phyloP scores from a whole-genome alignment of 2,888 invertebrate species.

The Ceramica pisi region DNA sequence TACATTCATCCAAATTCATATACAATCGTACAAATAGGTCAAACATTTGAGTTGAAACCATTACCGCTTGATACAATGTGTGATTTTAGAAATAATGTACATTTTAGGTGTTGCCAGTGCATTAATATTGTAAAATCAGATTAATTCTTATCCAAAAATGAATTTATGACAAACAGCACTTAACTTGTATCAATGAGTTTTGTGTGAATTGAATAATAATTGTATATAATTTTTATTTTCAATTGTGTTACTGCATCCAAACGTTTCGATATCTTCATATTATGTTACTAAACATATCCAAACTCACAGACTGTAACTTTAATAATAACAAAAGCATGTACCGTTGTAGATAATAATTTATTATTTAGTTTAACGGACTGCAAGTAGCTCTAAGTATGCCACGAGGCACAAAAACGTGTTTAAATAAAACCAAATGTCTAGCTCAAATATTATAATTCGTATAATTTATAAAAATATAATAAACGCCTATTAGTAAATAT shows the following conservation, averaged over 20 bases:
- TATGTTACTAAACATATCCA: constrained; percentile 2
- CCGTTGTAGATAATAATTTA: constrained; percentile 45
- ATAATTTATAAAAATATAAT: constrained; percentile 69
- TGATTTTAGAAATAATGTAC: constrained; percentile 4
- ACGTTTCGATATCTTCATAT: background rate
- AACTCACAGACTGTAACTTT: constrained; percentile 5
- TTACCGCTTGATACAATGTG: background rate
- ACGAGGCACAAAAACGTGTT: constrained; percentile 77
- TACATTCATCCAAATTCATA: background rate
- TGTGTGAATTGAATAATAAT: constrained; percentile 1
- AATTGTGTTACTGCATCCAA: background rate
- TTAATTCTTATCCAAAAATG: background rate
- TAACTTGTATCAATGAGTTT: background rate
- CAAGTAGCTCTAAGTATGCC: constrained; percentile 74
- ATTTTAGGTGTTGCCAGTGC: too few relatives aligned
- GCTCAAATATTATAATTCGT: constrained; percentile 80
- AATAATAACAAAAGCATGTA: constrained; percentile 13
- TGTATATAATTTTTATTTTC: background rate
- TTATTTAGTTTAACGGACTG: constrained; percentile 74
- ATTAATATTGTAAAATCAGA: background rate
- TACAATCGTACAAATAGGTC: background rate
- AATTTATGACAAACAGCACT: too few relatives aligned
- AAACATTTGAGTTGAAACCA: constrained; percentile 1
- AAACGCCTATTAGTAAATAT: constrained; percentile 71
- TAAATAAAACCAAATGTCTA: constrained; percentile 81